These are phyloP conservation scores for Tetragnatha montana DNA, from an alignment of 2,888 invertebrate species.

Conservation along the genomic window DNA sequence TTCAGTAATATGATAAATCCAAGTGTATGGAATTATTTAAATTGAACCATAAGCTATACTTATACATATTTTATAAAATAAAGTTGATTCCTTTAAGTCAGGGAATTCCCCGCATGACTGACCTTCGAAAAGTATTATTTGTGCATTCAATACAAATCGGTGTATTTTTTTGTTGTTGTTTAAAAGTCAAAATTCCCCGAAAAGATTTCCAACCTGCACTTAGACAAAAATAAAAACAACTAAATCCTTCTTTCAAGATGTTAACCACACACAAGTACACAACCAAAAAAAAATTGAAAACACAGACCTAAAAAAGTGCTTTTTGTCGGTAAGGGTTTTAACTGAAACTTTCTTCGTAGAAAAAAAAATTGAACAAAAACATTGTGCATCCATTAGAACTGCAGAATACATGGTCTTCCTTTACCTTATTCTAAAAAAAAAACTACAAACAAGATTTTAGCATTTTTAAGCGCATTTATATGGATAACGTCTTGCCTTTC, in stretches of 20 bases:
- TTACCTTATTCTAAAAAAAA: background rate
- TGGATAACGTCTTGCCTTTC: background rate
- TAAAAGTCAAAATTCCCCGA: no score
- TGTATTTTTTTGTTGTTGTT: no score
- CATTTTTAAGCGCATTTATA: constrained; percentile 1
- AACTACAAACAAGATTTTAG: background rate
- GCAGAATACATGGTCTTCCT: background rate
- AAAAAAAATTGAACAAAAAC: background rate
- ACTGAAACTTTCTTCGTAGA: background rate
- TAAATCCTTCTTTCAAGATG: background rate
- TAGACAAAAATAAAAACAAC: no score
- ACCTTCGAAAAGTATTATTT: no score
- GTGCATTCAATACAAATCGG: no score
- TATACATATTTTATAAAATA: no score
- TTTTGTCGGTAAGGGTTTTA: background rate
- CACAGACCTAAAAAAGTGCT: background rate
- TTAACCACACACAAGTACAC: background rate
- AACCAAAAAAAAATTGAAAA: background rate
- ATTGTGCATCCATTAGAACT: background rate
- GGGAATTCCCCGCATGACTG: no score
- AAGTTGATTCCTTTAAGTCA: no score
- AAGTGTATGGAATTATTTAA: no score
- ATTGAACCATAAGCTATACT: no score
- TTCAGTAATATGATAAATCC: no score
- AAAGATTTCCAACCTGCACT: no score